These are phyloP conservation scores for Campoletis raptor DNA, from an alignment of 2,888 invertebrate genomes.

Conservation along the genomic window DNA sequence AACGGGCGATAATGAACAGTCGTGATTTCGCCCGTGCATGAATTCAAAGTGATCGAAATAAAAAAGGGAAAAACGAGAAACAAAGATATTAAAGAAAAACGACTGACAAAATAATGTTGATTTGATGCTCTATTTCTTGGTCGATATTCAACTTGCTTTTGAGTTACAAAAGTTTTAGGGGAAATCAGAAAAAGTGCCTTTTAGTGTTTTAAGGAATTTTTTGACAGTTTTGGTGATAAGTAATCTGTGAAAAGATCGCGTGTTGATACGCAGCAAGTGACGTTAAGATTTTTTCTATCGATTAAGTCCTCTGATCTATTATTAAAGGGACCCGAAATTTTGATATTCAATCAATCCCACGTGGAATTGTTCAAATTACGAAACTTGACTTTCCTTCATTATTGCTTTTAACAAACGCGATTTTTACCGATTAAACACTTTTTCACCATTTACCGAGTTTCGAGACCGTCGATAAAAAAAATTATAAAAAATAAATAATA, in stretches of 20 bases:
- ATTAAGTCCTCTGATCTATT: neutral
- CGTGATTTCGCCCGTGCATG: conserved; percentile 39
- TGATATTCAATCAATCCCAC: neutral
- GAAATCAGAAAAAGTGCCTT: neutral
- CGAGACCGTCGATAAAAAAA: neutral
- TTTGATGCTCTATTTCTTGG: neutral
- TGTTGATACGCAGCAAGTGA: neutral
- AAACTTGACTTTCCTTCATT: neutral
- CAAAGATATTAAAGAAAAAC: neutral
- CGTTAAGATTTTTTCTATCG: neutral
- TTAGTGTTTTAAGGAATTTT: neutral
- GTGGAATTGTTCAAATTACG: neutral
- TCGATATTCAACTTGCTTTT: neutral
- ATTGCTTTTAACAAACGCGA: neutral
- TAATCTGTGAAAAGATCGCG: neutral
- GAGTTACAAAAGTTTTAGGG: neutral
- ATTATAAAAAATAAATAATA: neutral
- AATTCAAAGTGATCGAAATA: neutral
- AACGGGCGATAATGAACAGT: conserved; percentile 52
- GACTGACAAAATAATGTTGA: neutral
- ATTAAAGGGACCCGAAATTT: neutral
- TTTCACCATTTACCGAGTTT: neutral
- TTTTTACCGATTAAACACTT: neutral
- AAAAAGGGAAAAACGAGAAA: neutral
- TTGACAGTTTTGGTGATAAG: neutral